Conservation (phyloP, 2,797 vertebrate genomes). For the Mionectes olivaceus region DNA sequence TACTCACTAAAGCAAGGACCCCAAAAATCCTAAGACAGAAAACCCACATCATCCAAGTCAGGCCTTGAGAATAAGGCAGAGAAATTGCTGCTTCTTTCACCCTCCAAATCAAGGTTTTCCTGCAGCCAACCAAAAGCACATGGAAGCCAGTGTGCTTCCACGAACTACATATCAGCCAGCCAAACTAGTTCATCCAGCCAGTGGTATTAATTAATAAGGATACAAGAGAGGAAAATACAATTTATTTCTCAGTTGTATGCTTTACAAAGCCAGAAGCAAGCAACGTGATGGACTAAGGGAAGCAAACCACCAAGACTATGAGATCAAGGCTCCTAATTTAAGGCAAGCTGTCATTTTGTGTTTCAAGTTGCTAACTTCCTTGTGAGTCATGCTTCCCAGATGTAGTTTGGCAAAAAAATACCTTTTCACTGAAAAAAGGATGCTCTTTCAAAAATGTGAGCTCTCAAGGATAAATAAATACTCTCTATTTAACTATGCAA, state of each 20-base stretch:
- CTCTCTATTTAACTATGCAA: slow-evolving; percentile 61
- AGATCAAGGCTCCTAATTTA: slow-evolving; percentile 42
- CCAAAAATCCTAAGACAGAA: background rate
- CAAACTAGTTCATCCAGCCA: background rate
- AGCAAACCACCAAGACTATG: slow-evolving; percentile 33
- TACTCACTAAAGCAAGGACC: background rate
- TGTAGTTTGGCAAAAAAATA: slow-evolving; percentile 68
- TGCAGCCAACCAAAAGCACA: background rate
- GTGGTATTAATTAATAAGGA: slow-evolving; percentile 20
- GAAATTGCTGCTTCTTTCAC: background rate
- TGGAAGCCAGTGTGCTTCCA: background rate
- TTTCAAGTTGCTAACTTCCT: slow-evolving; percentile 10
- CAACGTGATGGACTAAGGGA: slow-evolving; percentile 36
- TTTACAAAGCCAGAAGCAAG: slow-evolving; percentile 56
- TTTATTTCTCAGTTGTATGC: slow-evolving; percentile 54
- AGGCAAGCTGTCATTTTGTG: slow-evolving; percentile 27
- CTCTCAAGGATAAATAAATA: slow-evolving; percentile 72
- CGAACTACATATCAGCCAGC: background rate
- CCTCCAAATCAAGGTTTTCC: background rate
- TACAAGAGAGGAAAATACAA: slow-evolving; percentile 24
- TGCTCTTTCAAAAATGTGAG: slow-evolving; percentile 49
- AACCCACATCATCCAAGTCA: background rate
- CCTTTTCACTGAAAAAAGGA: slow-evolving; percentile 71
- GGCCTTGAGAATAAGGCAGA: background rate
- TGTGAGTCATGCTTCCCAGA: slow-evolving; percentile 72